Evolutionary conservation across 2,888 invertebrate genomes (phyloP).

Genomic region (Escarpia spicata): DNA sequence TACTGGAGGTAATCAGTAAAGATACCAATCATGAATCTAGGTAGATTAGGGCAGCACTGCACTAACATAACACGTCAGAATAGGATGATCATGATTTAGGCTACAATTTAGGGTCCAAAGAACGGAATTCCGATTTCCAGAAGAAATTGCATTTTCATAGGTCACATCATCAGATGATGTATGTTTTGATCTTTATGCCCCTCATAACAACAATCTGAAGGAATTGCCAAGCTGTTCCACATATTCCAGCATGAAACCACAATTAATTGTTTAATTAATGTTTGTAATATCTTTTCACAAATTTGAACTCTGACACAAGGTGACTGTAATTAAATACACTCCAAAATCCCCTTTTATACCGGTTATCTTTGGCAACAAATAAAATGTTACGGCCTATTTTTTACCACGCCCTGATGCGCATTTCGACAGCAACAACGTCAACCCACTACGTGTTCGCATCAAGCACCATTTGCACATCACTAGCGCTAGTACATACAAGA

Average conservation of each 20-base stretch:
- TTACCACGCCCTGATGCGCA: neutral
- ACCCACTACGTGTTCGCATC: neutral
- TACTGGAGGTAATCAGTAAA: neutral
- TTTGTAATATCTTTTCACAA: too few species aligned
- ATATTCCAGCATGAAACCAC: too few species aligned
- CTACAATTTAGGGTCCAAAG: neutral
- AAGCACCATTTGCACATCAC: neutral
- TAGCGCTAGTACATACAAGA: neutral
- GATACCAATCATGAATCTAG: neutral
- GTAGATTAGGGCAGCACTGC: neutral
- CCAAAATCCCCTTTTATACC: neutral
- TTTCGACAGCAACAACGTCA: neutral
- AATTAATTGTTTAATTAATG: too few species aligned
- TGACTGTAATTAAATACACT: neutral
- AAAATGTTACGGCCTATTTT: too few species aligned
- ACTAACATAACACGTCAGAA: neutral
- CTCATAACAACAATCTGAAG: too few species aligned
- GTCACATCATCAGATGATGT: too few species aligned
- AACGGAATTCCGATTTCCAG: too few species aligned
- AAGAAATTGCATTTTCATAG: too few species aligned
- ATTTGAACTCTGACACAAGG: neutral
- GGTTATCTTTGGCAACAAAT: neutral
- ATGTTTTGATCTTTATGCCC: too few species aligned
- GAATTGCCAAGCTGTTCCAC: too few species aligned
- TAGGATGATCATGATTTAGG: neutral